These are phyloP conservation scores for Aproaerema taeniolella DNA, from an alignment of 2,888 invertebrate genomes.

Conservation along the genomic window DNA sequence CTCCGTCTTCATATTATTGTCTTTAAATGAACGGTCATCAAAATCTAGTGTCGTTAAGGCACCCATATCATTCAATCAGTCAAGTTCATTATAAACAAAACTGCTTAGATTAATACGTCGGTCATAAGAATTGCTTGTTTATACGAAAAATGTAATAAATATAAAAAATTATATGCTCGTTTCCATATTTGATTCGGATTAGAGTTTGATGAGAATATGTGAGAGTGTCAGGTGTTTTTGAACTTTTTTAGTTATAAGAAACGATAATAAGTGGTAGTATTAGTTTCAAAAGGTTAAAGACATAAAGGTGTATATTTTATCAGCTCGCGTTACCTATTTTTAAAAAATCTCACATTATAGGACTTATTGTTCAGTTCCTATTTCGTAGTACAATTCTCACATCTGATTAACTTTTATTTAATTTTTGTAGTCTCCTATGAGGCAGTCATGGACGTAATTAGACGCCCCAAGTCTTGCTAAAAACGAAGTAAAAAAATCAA, in stretches of 20 bases:
- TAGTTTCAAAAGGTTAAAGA: not conserved
- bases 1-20: not conserved
- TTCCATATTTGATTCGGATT: slow-evolving; percentile 39
- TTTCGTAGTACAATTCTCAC: too few species aligned
- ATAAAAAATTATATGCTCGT: slow-evolving; percentile 39
- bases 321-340: too few species aligned
- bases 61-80: slow-evolving; percentile 46
- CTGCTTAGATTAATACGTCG: slow-evolving; percentile 29
- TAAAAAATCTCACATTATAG: too few species aligned
- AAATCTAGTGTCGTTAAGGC: slow-evolving; percentile 28
- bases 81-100: slow-evolving; percentile 39
- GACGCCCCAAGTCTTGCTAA: too few species aligned
- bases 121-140: slow-evolving; percentile 36
- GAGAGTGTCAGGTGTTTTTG: slow-evolving; percentile 9
- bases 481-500: too few species aligned
- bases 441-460: too few species aligned
- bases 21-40: not conserved
- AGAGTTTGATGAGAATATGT: slow-evolving; percentile 11
- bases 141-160: slow-evolving; percentile 36
- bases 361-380: too few species aligned
- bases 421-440: too few species aligned
- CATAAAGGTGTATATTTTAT: too few species aligned
- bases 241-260: slow-evolving; percentile 2
- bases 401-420: too few species aligned
- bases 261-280: too few species aligned